Percentiles rank a stretch among this genome's conserved stretches.
These are phyloP conservation scores for Montipora capitata DNA, from an alignment of 92 coral and sea anemone genomes.

Conservation along the genomic window DNA sequence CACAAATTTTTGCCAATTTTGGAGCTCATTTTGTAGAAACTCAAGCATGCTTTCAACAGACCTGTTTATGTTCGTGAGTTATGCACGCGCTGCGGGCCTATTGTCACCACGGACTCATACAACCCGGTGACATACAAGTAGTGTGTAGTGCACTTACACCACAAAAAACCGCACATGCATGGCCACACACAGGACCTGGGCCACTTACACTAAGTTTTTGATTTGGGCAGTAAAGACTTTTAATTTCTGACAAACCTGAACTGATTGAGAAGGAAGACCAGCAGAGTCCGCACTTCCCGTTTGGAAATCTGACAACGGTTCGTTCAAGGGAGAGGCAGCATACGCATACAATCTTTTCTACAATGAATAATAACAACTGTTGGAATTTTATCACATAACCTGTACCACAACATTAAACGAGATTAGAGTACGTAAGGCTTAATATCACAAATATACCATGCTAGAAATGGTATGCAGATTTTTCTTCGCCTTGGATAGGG, in stretches of 20 bases:
- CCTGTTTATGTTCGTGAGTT: too few relatives aligned
- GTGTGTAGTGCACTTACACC: too few relatives aligned
- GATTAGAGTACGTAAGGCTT: background rate
- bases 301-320: conserved; percentile 84
- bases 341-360: conserved; percentile 83
- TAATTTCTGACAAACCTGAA: conserved; percentile 73
- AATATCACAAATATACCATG: conserved; percentile 25
- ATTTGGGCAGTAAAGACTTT: too few relatives aligned
- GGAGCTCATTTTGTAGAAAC: too few relatives aligned
- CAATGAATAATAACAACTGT: conserved; percentile 12
- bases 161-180: too few relatives aligned
- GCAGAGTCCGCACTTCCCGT: conserved; percentile 48
- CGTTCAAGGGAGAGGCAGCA: conserved; percentile 90
- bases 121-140: too few relatives aligned
- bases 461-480: background rate
- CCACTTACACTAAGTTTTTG: too few relatives aligned
- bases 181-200: too few relatives aligned
- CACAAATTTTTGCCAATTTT: too few relatives aligned
- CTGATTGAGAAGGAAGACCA: conserved; percentile 68
- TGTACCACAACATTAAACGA: background rate
- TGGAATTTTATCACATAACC: background rate
- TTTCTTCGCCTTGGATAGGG: background rate
- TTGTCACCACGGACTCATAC: too few relatives aligned
- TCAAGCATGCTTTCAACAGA: too few relatives aligned
- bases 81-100: too few relatives aligned